Evolutionary conservation across 2,888 invertebrate species (phyloP).

Genomic region (Torymus auratus): DNA sequence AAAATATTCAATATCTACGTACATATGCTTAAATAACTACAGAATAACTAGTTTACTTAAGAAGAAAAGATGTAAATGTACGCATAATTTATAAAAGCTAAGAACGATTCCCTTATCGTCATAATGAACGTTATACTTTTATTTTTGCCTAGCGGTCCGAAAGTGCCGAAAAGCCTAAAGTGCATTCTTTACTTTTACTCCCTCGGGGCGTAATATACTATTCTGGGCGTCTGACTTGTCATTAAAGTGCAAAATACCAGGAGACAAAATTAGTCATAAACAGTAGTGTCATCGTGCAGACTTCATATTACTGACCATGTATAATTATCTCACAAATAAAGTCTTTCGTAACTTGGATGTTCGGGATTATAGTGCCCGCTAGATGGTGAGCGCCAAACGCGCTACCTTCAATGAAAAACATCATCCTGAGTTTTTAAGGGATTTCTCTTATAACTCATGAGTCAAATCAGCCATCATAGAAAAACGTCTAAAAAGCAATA

Average conservation of each 20-base stretch:
- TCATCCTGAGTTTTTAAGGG: too few species aligned
- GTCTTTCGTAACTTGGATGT: not conserved
- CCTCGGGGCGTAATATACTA: too few species aligned
- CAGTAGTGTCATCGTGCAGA: not conserved
- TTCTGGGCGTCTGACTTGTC: not conserved
- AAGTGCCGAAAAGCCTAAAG: too few species aligned
- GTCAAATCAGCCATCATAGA: too few species aligned
- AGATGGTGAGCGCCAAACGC: too few species aligned
- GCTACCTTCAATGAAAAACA: too few species aligned
- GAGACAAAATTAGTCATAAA: conserved; percentile 5
- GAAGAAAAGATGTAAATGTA: conserved; percentile 36
- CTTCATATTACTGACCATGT: too few species aligned
- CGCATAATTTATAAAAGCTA: conserved; percentile 40
- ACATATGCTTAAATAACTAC: conserved; percentile 5
- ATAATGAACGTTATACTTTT: conserved; percentile 15
- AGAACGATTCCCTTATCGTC: conserved; percentile 15
- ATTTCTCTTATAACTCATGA: too few species aligned
- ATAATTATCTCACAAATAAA: not conserved
- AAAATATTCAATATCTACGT: not conserved
- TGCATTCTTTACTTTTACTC: too few species aligned
- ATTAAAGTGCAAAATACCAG: not conserved
- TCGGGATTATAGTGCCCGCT: too few species aligned
- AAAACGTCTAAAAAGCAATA: too few species aligned
- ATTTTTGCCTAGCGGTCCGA: too few species aligned
- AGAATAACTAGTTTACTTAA: conserved; percentile 33